Percentiles rank a stretch among this genome's conserved stretches.
Conservation (phyloP, 2,797 vertebrate genomes). For the Florisuga fusca region DNA sequence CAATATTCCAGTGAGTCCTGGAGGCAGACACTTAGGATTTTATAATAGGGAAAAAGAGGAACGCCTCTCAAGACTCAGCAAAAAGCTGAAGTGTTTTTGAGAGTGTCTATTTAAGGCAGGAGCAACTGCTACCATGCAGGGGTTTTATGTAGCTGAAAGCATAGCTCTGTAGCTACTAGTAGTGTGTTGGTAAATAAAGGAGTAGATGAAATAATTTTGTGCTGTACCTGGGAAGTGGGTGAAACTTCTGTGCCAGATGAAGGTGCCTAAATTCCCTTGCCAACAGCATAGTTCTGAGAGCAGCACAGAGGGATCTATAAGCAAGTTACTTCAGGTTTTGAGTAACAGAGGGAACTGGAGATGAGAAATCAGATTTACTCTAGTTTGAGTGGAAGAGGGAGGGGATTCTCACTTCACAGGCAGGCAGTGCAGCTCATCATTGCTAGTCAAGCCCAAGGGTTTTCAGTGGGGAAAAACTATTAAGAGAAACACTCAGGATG, state of each 20-base stretch:
- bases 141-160: not conserved
- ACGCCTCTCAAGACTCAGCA: not conserved
- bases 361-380: not conserved
- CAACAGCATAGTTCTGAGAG: not conserved
- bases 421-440: not conserved
- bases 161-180: not conserved
- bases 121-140: not conserved
- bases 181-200: not conserved
- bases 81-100: not conserved
- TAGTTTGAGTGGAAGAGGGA: not conserved
- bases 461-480: not conserved
- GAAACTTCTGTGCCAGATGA: not conserved
- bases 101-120: not conserved
- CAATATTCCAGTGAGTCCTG: not conserved
- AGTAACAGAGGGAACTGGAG: not conserved
- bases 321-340: not conserved
- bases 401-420: not conserved
- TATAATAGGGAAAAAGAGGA: not conserved
- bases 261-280: not conserved
- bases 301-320: not conserved
- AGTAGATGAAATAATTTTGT: not conserved
- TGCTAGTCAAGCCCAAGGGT: not conserved
- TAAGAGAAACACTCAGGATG: not conserved
- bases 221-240: not conserved
- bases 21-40: not conserved